Percentiles rank a stretch among this genome's conserved stretches.
Evolutionary conservation across 2,888 invertebrate species (phyloP).

Genomic region (Parapristionchus giblindavisi): DNA sequence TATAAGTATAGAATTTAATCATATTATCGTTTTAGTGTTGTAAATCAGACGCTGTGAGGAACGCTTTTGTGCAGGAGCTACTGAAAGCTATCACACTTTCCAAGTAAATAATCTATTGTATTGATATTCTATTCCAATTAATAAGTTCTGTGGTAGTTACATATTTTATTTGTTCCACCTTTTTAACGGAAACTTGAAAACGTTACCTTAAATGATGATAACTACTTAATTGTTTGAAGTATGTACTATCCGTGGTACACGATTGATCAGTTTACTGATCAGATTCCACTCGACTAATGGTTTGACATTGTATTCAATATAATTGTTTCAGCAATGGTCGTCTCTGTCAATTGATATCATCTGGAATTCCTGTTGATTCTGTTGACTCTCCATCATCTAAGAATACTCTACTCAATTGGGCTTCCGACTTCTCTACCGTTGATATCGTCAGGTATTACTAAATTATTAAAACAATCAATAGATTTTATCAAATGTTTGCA

Average conservation of each 20-base stretch:
- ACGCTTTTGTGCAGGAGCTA: constrained; percentile 76
- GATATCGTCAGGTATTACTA: constrained; percentile 74
- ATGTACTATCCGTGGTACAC: no score
- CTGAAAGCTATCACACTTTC: constrained; percentile 76
- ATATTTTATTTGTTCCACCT: no score
- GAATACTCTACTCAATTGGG: constrained; percentile 78
- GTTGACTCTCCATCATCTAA: constrained; percentile 75
- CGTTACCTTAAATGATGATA: no score
- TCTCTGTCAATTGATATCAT: constrained; percentile 75
- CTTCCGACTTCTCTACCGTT: constrained; percentile 76
- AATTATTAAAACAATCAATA: neutral
- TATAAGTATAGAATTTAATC: neutral
- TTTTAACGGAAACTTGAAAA: no score
- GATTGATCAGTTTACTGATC: no score
- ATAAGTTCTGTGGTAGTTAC: no score
- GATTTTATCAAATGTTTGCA: neutral
- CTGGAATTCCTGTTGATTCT: constrained; percentile 76
- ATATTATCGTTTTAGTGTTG: constrained; percentile 38
- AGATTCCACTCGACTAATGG: no score
- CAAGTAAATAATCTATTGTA: constrained; percentile 74
- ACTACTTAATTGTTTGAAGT: no score
- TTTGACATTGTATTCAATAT: no score
- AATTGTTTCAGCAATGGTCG: constrained; percentile 73
- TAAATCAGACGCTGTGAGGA: constrained; percentile 72
- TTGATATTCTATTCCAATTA: no score